phyloP scores from a whole-genome alignment of 2,113 vertebrate genomes.

The Nestor notabilis region DNA sequence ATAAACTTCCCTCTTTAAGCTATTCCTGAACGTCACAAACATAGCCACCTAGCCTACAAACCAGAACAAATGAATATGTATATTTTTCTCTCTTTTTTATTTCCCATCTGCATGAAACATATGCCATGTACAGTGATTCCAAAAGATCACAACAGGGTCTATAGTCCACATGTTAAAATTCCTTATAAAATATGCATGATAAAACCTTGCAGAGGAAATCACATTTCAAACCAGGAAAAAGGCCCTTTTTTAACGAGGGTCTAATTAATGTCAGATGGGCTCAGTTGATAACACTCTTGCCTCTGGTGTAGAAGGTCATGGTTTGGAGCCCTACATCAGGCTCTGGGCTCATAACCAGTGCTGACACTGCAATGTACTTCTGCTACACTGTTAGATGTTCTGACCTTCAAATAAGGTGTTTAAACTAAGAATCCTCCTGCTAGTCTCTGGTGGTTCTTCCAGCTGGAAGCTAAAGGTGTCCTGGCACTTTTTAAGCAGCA shows the following conservation, averaged over 20 bases:
- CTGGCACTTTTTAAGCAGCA: constrained; percentile 53
- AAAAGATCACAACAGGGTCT: constrained; percentile 59
- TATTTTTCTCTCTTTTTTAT: constrained; percentile 23
- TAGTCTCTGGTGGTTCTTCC: constrained; percentile 57
- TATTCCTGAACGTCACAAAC: background rate
- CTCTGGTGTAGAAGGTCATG: constrained; percentile 67
- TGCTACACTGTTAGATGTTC: constrained; percentile 26
- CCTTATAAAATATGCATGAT: constrained; percentile 60
- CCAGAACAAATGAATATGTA: constrained; percentile 56
- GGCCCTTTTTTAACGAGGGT: constrained; percentile 64
- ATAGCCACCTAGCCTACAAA: constrained; percentile 11
- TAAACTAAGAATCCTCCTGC: constrained; percentile 51
- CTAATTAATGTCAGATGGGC: constrained; percentile 70
- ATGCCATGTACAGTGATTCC: constrained; percentile 42
- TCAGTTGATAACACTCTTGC: constrained; percentile 61
- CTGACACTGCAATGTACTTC: constrained; percentile 65
- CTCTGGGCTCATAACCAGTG: constrained; percentile 59
- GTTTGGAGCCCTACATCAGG: constrained; percentile 48
- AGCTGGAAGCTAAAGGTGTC: constrained; percentile 61
- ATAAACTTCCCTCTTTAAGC: background rate
- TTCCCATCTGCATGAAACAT: constrained; percentile 69
- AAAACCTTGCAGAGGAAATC: constrained; percentile 54
- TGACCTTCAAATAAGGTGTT: constrained; percentile 68
- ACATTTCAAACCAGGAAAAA: constrained; percentile 31
- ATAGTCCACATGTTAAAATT: constrained; percentile 43